Base-by-base conservation (phyloP, 2,888 invertebrate genomes). In the Volucella bombylans region DNA sequence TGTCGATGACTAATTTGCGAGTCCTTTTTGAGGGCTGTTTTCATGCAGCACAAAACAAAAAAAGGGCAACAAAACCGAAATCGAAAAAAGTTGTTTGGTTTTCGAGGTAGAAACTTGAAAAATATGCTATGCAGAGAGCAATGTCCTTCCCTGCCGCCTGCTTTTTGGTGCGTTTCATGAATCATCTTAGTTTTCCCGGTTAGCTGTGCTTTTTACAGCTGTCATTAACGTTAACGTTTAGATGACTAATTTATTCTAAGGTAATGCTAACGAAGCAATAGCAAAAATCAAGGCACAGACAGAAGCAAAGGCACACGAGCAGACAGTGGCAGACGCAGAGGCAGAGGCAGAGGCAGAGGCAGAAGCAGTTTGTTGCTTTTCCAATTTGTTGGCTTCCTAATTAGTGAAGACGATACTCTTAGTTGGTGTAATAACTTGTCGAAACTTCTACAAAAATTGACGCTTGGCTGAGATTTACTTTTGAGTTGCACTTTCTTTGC, bases 1-100 rank as follows among this genome's bases (percentile, higher is more conserved):
- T 71, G 77, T 61, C 52, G 59, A 71, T 82, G 82, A 82, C 77
- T 65, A 82, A 81, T 76, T 76, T 67, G 43, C 23, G 41, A 45
- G 50, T 12, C 14, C 38, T 39, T 43, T 43, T 14, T 38, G 50
- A 57, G 57, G 78, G 78, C 64, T 57, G 45, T 79, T 64, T 65
- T 59, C 3, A 47, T 18, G 49, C 14, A 1, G 18, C 43, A 31
- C 9, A 11, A 6, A 43, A 55, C 54, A 31, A n/a, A 18, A 43
- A 23, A 23, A 23, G 23, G 23, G 23, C 23, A 23, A 23, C 1
- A 8, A 57, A n/a, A n/a, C n/a, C 47, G 3, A 62, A 39, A 4
- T 31, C 31, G 31, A 43, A 67, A 67, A 41, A 23, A 10, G 39
- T 18, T n/a, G 8, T 41, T 64, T 15, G 15, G 9, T 9, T 38